Conservation (phyloP, 2,113 vertebrate genomes). For the Eptesicus fuscus region DNA sequence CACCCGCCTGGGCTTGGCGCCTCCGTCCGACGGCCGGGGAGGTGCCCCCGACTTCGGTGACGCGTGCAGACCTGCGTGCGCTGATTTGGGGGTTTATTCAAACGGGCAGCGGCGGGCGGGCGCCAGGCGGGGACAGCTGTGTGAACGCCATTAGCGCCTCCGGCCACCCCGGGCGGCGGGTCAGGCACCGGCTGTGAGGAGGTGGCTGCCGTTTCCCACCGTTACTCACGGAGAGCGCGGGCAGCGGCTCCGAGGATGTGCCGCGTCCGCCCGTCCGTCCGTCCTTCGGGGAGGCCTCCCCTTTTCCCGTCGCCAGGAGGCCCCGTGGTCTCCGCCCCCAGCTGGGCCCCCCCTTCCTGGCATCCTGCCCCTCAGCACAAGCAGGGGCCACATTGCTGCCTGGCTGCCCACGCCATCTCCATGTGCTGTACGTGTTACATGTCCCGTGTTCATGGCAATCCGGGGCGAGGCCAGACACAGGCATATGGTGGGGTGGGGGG, state of each 20-base stretch:
- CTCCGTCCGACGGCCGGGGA: rapidly evolving
- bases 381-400: too few species aligned
- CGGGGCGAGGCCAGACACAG: rapidly evolving
- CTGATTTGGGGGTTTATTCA: background rate
- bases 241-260: rapidly evolving
- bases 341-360: too few species aligned
- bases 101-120: background rate
- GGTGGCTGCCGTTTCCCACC: background rate
- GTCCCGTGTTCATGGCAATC: too few species aligned
- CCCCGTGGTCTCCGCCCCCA: rapidly evolving
- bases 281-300: background rate
- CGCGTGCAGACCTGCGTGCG: too few species aligned
- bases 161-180: background rate
- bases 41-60: background rate
- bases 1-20: background rate
- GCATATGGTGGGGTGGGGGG: background rate
- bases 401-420: too few species aligned
- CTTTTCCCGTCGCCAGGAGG: background rate
- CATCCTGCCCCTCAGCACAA: too few species aligned
- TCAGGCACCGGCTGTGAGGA: background rate
- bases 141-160: conserved; percentile 12
- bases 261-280: rapidly evolving
- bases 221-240: rapidly evolving
- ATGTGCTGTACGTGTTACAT: too few species aligned
- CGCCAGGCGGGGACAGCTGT: background rate